A percentile compares a stretch with the other conserved stretches of the same genome.
Evolutionary conservation across 2,888 invertebrate genomes (phyloP).

Genomic region (Ochlodes sylvanus): DNA sequence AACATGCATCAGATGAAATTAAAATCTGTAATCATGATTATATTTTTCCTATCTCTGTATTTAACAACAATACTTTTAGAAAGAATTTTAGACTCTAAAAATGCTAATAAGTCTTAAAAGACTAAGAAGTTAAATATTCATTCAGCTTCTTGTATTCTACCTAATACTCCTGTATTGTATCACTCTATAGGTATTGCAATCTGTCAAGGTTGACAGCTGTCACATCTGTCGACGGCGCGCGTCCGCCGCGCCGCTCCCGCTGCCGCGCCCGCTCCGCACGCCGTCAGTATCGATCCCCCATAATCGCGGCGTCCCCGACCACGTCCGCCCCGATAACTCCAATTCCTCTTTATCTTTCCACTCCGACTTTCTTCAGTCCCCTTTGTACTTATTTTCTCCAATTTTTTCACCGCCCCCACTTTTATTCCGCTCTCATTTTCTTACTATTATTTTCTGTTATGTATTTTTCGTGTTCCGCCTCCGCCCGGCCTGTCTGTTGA

Average conservation of each 20-base stretch:
- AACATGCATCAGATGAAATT: too few relatives aligned
- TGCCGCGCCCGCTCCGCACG: slow-evolving; percentile 44
- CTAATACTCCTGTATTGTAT: too few relatives aligned
- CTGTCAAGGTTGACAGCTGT: neutral
- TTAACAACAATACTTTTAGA: too few relatives aligned
- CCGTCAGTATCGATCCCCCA: slow-evolving; percentile 82
- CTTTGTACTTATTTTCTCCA: slow-evolving; percentile 83
- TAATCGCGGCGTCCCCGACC: slow-evolving; percentile 78
- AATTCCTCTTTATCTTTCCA: slow-evolving; percentile 83
- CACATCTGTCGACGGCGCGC: neutral
- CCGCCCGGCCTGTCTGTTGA: slow-evolving; percentile 55
- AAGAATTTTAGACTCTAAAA: too few relatives aligned
- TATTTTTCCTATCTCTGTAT: too few relatives aligned
- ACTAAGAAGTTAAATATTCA: too few relatives aligned
- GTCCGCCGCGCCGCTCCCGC: slow-evolving; percentile 42
- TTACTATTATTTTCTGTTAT: slow-evolving; percentile 82
- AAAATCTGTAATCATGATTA: too few relatives aligned
- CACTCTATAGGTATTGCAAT: too few relatives aligned
- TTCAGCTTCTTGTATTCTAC: too few relatives aligned
- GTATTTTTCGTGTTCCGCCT: slow-evolving; percentile 81
- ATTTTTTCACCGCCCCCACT: slow-evolving; percentile 76
- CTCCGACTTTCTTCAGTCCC: slow-evolving; percentile 77
- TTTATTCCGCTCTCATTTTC: slow-evolving; percentile 78
- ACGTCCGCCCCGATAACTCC: slow-evolving; percentile 81
- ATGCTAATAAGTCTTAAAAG: too few relatives aligned